Conservation (phyloP, 2,888 invertebrate genomes). For the Amphipoea oculea region DNA sequence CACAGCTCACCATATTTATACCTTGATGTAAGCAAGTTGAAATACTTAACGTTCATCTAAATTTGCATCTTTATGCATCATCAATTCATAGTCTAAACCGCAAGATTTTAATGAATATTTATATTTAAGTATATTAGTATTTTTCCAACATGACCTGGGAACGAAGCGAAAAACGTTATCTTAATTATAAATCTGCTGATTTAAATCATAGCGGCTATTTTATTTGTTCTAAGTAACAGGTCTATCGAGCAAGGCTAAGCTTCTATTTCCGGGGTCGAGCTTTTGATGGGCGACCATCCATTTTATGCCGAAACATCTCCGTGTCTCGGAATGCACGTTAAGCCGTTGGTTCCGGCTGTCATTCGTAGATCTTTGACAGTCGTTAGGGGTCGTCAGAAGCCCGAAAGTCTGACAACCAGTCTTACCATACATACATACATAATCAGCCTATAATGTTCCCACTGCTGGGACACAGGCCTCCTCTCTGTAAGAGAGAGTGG, state of each 20-base stretch:
- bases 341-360: not conserved
- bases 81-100: not conserved
- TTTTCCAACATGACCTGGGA: conserved; percentile 13
- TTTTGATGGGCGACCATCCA: not conserved
- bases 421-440: too few relatives aligned
- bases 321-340: not conserved
- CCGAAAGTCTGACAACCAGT: not conserved
- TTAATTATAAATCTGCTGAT: not conserved
- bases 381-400: too few relatives aligned
- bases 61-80: too few relatives aligned
- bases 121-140: not conserved
- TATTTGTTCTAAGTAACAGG: not conserved
- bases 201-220: not conserved
- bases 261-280: not conserved
- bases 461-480: too few relatives aligned
- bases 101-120: conserved; percentile 8
- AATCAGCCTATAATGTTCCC: too few relatives aligned
- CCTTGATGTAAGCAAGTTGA: too few relatives aligned
- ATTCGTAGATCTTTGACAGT: too few relatives aligned
- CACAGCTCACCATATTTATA: too few relatives aligned
- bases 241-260: not conserved
- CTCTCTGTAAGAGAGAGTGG: too few relatives aligned
- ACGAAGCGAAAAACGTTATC: not conserved
- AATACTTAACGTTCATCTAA: too few relatives aligned
- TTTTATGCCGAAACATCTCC: not conserved